Evolutionary conservation across 2,888 invertebrate species (phyloP).

Genomic region (Apamea sordens): DNA sequence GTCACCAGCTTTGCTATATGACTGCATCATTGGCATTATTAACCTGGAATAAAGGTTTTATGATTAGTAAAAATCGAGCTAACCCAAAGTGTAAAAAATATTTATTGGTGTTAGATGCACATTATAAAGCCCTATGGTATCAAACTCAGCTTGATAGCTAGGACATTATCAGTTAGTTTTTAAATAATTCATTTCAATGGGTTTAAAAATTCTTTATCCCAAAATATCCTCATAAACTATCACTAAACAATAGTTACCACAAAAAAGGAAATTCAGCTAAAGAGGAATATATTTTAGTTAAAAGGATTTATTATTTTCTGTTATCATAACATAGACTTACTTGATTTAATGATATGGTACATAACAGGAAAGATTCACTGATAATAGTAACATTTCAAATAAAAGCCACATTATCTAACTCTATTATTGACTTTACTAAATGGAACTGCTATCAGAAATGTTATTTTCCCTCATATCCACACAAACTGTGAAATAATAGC

Average conservation of each 20-base stretch:
- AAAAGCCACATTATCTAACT: slow-evolving; percentile 29
- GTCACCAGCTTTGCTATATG: slow-evolving; percentile 99
- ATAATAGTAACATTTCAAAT: slow-evolving; percentile 36
- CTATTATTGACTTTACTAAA: slow-evolving; percentile 19
- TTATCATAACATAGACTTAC: slow-evolving; percentile 39
- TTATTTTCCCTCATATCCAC: too few relatives aligned
- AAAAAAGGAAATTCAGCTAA: neutral
- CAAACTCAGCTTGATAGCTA: neutral
- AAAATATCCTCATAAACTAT: neutral
- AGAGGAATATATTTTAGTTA: neutral
- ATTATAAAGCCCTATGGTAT: neutral
- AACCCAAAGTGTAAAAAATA: too few relatives aligned
- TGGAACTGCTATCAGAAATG: neutral
- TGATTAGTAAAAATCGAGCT: neutral
- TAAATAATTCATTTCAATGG: neutral
- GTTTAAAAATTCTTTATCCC: neutral
- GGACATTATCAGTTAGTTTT: neutral
- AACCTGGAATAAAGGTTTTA: slow-evolving; percentile 91
- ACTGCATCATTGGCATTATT: slow-evolving; percentile 99
- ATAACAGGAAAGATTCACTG: slow-evolving; percentile 31
- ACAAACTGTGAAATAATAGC: too few relatives aligned
- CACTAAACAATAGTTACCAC: neutral
- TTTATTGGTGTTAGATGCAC: neutral
- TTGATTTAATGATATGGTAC: slow-evolving; percentile 24
- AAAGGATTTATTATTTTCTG: neutral